Base-by-base conservation (phyloP, 2,888 invertebrate genomes). In the Gastracanthus pulcherrimus region DNA sequence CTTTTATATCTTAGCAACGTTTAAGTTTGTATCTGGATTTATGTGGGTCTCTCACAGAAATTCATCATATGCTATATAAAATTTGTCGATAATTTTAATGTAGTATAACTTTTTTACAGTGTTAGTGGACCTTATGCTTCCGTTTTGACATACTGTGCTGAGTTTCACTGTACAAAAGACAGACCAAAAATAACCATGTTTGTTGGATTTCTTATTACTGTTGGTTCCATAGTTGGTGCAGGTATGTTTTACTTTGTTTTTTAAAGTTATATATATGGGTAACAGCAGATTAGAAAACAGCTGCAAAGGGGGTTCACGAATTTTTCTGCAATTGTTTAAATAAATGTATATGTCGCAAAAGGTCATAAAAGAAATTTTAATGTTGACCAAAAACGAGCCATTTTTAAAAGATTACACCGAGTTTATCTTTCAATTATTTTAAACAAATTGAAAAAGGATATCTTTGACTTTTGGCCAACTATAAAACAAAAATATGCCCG, bases 91-190 rank as follows among this genome's bases (percentile, higher is more conserved):
- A 31, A n/a, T 31, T 58, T 92, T 5, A 92, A 0, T 36, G 38
- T 5, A 60, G 13, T 36, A 29, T 23, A n/a, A 29, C 13, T 60
- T 51, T 92, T 89, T 93, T 93, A 85, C 85, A 95, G 95, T 77
- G 92, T 94, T 78, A 94, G 94, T 86, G 96, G 96, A 0, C 96
- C 96, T 0, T 95, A 94, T 88, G 95, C 96, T 0, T 94, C 96
- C 0, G 90, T 95, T 29, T 93, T 95, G 88, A 93, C 96, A 0
- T 96, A 96, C 88, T 87, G 95, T 66, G 94, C 95, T 0, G 96
- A 96, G 89, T 93, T 96, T 75, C 96, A 96, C 87, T 93, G 94
- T 16, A 92, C 93, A 0, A 93, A 94, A 83, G 92, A 95, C 81
- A 93, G 96, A 23, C 93, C 95, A 0, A 93, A 94, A 29, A 93